Base-by-base conservation (phyloP, 2,113 vertebrate species). In the Gymnocephalus cernua region DNA sequence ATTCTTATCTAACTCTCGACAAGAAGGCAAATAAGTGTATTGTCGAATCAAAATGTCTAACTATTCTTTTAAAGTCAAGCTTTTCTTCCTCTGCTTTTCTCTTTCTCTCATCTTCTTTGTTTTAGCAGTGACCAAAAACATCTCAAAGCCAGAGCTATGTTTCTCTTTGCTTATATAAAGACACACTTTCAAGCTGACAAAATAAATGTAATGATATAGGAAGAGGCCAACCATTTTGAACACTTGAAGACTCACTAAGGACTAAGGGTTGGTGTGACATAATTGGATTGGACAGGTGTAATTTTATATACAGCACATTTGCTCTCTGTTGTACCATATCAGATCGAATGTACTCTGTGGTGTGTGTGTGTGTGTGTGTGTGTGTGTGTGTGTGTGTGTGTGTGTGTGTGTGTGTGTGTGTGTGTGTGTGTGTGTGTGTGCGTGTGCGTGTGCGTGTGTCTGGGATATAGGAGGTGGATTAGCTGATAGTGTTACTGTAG, bases 401-500 rank as follows among this genome's bases (percentile, higher is more conserved):
- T 51, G 32, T 51, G 38, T 70, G 35, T 11, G 66, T 56, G 47
- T 29, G 45, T 51, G 25, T 51, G 35, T 81, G 27, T 4, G 61
- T 61, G 47, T 23, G 45, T 51, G 25, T 47, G 48, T 41, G 38
- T 11, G 38, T 41, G 38, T 41, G 38, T 41, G 35, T 3, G 38
- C 2, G 38, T 0, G 9, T 38, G 38, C 0, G n/a, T 11, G 66
- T 50, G 48, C 23, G 47, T 51, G 25, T 44, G 25, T 83, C 11
- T 21, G 27, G 62, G 25, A 61, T 29, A 38, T 9, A 15, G 77
- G 35, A 32, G 16, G 44, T 51, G n/a, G 27, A 65, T 74, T 62
- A 82, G 21, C 48, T 80, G 73, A 44, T 47, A 41, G 53, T 66
- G 82, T 77, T 73, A 38, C 53, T 74, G 16, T 65, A 59, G 54